Evolutionary conservation across 2,888 invertebrate species (phyloP).

Genomic region (Penaeus monodon): DNA sequence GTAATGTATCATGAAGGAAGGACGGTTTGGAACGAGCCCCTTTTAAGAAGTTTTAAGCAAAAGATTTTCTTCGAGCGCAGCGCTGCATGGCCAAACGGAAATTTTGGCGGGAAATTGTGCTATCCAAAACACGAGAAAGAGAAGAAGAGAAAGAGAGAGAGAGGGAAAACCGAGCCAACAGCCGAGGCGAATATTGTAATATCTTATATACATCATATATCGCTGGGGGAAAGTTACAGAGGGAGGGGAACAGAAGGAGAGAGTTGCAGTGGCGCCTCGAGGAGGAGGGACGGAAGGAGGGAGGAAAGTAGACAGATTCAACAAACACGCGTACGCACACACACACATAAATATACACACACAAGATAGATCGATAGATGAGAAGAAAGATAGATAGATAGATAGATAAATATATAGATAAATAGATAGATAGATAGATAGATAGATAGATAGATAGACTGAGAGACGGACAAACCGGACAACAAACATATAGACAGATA

Average conservation of each 20-base stretch:
- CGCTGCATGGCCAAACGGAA: constrained; percentile 20
- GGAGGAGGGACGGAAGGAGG: background rate
- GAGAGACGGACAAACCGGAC: background rate
- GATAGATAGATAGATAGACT: background rate
- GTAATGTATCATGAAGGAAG: constrained; percentile 26
- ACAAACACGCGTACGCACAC: background rate
- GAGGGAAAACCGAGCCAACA: too few species aligned
- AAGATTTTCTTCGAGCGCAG: constrained; percentile 11
- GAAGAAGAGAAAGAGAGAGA: background rate
- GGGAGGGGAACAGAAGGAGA: background rate
- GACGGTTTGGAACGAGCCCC: constrained; percentile 22
- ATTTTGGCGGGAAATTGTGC: constrained; percentile 16
- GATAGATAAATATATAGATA: background rate
- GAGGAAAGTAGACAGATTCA: background rate
- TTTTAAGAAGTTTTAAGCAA: constrained; percentile 25
- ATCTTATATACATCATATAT: too few species aligned
- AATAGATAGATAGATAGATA: background rate
- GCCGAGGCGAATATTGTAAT: too few species aligned
- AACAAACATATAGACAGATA: background rate
- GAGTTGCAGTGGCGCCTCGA: background rate
- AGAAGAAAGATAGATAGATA: background rate
- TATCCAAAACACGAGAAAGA: constrained; percentile 1
- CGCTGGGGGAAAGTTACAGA: background rate
- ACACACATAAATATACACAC: constrained; percentile 9
- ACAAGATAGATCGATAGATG: background rate